These are phyloP conservation scores for Periparus ater DNA, from an alignment of 2,797 vertebrate species.

Conservation along the genomic window DNA sequence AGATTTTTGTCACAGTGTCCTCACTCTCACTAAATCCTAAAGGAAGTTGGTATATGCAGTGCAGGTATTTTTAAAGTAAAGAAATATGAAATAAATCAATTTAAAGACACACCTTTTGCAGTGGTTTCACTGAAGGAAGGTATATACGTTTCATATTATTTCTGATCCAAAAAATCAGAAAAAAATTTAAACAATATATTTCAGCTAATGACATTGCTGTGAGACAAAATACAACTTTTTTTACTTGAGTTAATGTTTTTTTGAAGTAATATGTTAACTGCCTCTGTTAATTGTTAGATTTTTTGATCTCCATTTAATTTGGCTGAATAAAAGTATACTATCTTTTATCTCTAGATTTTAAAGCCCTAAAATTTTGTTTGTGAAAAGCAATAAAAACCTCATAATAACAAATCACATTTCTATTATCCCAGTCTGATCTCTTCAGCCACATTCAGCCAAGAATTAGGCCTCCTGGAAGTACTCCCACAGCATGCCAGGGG, in stretches of 20 bases:
- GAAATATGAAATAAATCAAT: not conserved
- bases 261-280: not conserved
- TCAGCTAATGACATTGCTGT: not conserved
- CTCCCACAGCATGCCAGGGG: not conserved
- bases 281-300: not conserved
- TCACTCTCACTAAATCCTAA: not conserved
- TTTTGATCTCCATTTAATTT: not conserved
- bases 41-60: not conserved
- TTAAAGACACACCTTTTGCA: not conserved
- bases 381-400: not conserved
- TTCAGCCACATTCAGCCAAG: not conserved
- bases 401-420: not conserved
- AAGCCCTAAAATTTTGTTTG: not conserved
- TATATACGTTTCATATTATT: not conserved
- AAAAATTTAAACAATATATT: not conserved
- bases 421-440: not conserved
- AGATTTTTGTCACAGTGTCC: not conserved
- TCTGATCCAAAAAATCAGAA: not conserved
- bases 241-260: not conserved
- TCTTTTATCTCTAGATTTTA: not conserved
- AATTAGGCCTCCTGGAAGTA: not conserved
- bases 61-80: not conserved
- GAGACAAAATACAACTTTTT: not conserved
- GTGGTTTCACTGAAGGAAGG: not conserved
- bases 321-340: not conserved